Percentiles rank a stretch among this genome's conserved stretches.
phyloP scores from a whole-genome alignment of 2,888 invertebrate genomes.

The Callyntrura guangdongensis region DNA sequence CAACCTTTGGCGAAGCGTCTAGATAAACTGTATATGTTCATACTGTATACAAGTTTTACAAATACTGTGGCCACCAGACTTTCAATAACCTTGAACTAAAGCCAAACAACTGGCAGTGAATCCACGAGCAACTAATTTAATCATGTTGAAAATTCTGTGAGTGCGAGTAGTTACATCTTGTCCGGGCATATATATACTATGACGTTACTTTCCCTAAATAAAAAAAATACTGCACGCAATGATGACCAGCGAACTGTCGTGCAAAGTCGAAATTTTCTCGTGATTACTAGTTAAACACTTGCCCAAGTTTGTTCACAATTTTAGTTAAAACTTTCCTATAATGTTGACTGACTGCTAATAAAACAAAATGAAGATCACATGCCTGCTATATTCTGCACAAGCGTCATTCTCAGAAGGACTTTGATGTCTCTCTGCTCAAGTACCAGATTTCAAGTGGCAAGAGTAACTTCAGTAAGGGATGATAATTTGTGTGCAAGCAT shows the following conservation, averaged over 20 bases:
- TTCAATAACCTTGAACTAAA: too few species aligned
- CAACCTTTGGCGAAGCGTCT: too few species aligned
- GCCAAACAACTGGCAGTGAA: too few species aligned
- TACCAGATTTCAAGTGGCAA: background rate
- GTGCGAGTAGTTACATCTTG: too few species aligned
- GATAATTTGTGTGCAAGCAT: slow-evolving; percentile 72
- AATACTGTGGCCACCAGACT: too few species aligned
- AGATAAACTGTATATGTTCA: too few species aligned
- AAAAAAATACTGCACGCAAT: background rate
- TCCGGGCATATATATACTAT: too few species aligned
- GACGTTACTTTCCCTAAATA: too few species aligned
- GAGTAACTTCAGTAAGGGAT: slow-evolving; percentile 5
- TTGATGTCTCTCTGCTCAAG: background rate
- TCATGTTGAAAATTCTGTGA: too few species aligned
- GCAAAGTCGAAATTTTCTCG: background rate
- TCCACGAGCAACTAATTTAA: too few species aligned
- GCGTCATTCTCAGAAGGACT: slow-evolving; percentile 27
- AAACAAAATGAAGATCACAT: slow-evolving; percentile 54
- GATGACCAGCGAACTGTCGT: background rate
- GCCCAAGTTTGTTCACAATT: background rate
- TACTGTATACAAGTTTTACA: too few species aligned
- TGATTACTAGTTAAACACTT: background rate
- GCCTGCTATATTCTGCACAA: slow-evolving; percentile 35
- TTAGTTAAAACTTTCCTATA: background rate
- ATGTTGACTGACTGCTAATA: slow-evolving; percentile 24